These are phyloP conservation scores for Ptilodon capucinus DNA, from an alignment of 2,888 invertebrate genomes.

Conservation along the genomic window DNA sequence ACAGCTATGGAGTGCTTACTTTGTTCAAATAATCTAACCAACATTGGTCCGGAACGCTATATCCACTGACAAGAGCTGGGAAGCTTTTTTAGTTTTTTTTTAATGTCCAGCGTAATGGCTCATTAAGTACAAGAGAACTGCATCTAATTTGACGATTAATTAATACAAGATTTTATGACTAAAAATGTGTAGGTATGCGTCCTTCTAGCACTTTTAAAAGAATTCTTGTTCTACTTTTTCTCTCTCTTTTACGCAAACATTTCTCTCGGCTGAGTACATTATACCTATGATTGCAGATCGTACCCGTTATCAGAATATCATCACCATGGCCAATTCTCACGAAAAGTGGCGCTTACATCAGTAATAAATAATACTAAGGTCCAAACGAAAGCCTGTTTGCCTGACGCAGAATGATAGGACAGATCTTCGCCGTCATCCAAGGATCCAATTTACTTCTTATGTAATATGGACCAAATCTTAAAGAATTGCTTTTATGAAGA, in stretches of 20 bases:
- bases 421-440: background rate
- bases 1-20: no score
- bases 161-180: no score
- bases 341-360: slow-evolving; percentile 9
- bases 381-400: slow-evolving; percentile 5
- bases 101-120: no score
- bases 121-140: no score
- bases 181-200: no score
- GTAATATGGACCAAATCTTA: background rate
- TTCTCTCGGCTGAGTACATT: background rate
- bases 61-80: no score
- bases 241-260: background rate
- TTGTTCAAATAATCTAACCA: no score
- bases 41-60: no score
- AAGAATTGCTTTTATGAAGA: background rate
- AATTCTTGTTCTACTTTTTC: background rate
- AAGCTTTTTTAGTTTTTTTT: no score
- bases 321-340: slow-evolving; percentile 4
- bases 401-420: slow-evolving; percentile 9
- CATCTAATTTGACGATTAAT: no score
- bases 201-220: no score
- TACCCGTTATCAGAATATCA: slow-evolving; percentile 4
- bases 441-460: background rate
- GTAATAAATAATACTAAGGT: slow-evolving; percentile 18
- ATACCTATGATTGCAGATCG: background rate